Percentiles rank a stretch among this genome's conserved stretches.
Evolutionary conservation across 2,888 invertebrate species (phyloP).

Genomic region (Liodrosophila aerea): DNA sequence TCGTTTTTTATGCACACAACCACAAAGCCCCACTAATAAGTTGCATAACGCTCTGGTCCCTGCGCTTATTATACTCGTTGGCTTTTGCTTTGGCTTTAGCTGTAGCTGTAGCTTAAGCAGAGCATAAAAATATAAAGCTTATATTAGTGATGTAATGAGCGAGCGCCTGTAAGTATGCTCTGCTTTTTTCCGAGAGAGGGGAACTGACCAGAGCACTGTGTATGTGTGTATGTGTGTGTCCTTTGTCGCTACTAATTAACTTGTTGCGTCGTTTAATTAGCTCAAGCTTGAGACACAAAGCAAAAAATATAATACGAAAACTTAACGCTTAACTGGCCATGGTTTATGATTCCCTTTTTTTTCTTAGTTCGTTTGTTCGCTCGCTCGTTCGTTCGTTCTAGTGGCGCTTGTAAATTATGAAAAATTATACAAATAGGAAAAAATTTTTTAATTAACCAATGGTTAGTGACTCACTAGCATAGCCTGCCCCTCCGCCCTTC

Average conservation of each 20-base stretch:
- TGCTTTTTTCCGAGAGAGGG: constrained; percentile 48
- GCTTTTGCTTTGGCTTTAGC: background rate
- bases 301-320: constrained; percentile 29
- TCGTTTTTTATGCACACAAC: constrained; percentile 33
- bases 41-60: constrained; percentile 29
- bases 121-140: constrained; percentile 21
- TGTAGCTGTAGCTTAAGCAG: background rate
- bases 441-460: constrained; percentile 73
- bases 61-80: no score
- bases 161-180: constrained; percentile 52
- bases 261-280: constrained; percentile 74
- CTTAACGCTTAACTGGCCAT: constrained; percentile 54
- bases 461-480: constrained; percentile 39
- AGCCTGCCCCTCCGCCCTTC: background rate
- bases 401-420: constrained; percentile 62
- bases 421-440: constrained; percentile 69
- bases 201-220: constrained; percentile 24
- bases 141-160: constrained; percentile 64
- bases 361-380: no score
- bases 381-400: constrained; percentile 31
- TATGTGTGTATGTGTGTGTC: constrained; percentile 16
- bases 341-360: constrained; percentile 21
- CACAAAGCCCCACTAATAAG: constrained; percentile 57
- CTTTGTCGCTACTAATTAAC: constrained; percentile 67
- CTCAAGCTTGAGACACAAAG: constrained; percentile 35